A percentile compares a stretch with the other conserved stretches of the same genome.
Evolutionary conservation across 2,888 invertebrate species (phyloP).

Genomic region (Apantesis nais): DNA sequence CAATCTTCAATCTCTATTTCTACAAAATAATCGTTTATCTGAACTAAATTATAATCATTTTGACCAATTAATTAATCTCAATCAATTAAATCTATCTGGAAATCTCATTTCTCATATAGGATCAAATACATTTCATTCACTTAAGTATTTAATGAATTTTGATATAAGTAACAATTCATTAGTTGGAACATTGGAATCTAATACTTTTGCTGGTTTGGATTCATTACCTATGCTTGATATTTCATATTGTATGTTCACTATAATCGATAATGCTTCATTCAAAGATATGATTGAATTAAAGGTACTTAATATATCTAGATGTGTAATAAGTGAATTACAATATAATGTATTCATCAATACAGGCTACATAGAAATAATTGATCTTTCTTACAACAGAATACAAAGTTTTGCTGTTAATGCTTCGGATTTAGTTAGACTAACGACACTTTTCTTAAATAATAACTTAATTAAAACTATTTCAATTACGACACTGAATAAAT

Average conservation of each 20-base stretch:
- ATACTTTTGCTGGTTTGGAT: conserved; percentile 64
- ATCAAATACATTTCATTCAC: conserved; percentile 56
- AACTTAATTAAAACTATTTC: conserved; percentile 58
- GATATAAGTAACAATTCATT: conserved; percentile 66
- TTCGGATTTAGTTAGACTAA: conserved; percentile 56
- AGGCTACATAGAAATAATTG: conserved; percentile 59
- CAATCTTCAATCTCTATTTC: conserved; percentile 53
- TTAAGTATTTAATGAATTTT: conserved; percentile 59
- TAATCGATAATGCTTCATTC: conserved; percentile 65
- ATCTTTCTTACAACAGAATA: conserved; percentile 65
- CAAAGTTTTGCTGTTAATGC: conserved; percentile 59
- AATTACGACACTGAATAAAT: conserved; percentile 43
- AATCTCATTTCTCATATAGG: conserved; percentile 65
- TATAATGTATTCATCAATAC: conserved; percentile 63
- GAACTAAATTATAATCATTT: conserved; percentile 57
- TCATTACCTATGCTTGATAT: conserved; percentile 65
- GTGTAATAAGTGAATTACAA: conserved; percentile 58
- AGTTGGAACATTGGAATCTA: conserved; percentile 53
- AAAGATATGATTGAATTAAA: conserved; percentile 60
- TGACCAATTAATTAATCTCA: conserved; percentile 49
- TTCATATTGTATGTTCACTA: conserved; percentile 57
- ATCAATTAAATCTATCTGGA: conserved; percentile 65
- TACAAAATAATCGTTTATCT: conserved; percentile 59
- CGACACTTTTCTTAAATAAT: conserved; percentile 57
- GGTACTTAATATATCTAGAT: conserved; percentile 63